Percentiles rank a stretch among this genome's conserved stretches.
Conservation (phyloP, 2,888 invertebrate species). For the Protodeltote pygarga region DNA sequence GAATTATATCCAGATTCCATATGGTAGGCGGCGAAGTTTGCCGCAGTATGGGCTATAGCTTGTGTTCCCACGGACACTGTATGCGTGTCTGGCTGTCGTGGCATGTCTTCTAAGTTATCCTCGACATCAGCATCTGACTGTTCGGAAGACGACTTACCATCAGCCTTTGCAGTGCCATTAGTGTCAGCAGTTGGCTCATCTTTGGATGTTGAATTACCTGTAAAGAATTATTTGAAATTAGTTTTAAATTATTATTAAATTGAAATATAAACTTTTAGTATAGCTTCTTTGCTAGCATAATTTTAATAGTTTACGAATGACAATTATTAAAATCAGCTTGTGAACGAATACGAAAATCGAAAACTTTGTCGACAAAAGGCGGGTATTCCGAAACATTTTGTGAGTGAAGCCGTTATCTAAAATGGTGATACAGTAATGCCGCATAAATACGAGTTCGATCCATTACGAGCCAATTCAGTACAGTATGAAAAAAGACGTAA, state of each 20-base stretch:
- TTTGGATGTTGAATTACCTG: constrained; percentile 75
- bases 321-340: too few relatives aligned
- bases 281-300: background rate
- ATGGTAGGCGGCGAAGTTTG: constrained; percentile 82
- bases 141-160: constrained; percentile 88
- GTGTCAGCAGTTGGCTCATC: constrained; percentile 65
- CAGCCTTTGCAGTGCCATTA: constrained; percentile 73
- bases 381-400: too few relatives aligned
- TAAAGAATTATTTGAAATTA: constrained; percentile 34
- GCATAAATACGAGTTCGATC: too few relatives aligned
- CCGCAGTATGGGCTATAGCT: constrained; percentile 73
- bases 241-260: background rate
- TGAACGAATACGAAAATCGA: too few relatives aligned
- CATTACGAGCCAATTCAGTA: too few relatives aligned
- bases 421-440: too few relatives aligned
- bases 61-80: constrained; percentile 65
- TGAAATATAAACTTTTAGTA: background rate
- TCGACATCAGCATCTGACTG: constrained; percentile 94
- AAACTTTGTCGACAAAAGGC: too few relatives aligned
- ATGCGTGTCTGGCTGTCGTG: constrained; percentile 65
- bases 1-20: constrained; percentile 91
- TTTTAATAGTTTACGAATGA: too few relatives aligned
- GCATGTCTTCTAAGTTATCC: constrained; percentile 90
- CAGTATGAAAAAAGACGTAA: too few relatives aligned
- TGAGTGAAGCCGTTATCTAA: too few relatives aligned